These are phyloP conservation scores for Barbus barbus DNA, from an alignment of 2,113 vertebrate species.

Conservation along the genomic window DNA sequence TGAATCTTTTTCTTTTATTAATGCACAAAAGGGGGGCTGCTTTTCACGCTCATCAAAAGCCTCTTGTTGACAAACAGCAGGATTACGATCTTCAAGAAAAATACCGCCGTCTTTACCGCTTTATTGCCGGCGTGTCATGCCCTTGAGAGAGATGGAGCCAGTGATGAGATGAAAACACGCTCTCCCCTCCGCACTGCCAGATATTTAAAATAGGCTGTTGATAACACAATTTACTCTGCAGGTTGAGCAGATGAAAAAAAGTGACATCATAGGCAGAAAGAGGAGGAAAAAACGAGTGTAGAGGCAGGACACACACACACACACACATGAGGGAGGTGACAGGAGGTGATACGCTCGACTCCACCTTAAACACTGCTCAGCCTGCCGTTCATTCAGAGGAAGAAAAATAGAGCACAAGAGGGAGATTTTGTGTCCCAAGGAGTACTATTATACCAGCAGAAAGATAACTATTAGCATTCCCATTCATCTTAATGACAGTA, in stretches of 20 bases:
- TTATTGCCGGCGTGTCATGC: constrained; percentile 48
- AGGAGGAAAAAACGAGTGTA: not conserved
- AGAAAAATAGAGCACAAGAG: constrained; percentile 2
- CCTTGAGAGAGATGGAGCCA: constrained; percentile 40
- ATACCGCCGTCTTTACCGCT: constrained; percentile 40
- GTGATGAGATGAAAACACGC: not conserved
- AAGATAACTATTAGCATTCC: not conserved
- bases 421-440: not conserved
- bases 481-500: not conserved
- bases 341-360: not conserved
- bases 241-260: constrained; percentile 16
- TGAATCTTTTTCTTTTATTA: constrained; percentile 51
- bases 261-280: constrained; percentile 20
- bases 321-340: not conserved
- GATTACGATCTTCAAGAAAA: constrained; percentile 55
- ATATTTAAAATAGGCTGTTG: constrained; percentile 51
- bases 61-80: constrained; percentile 54
- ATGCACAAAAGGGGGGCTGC: constrained; percentile 44
- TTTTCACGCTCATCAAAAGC: constrained; percentile 61
- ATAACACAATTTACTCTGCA: constrained; percentile 50
- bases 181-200: constrained; percentile 20
- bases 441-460: not conserved
- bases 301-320: not conserved
- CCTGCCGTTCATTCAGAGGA: not conserved
- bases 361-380: not conserved